phyloP scores from a whole-genome alignment of 2,797 vertebrate species.

The Florisuga fusca region DNA sequence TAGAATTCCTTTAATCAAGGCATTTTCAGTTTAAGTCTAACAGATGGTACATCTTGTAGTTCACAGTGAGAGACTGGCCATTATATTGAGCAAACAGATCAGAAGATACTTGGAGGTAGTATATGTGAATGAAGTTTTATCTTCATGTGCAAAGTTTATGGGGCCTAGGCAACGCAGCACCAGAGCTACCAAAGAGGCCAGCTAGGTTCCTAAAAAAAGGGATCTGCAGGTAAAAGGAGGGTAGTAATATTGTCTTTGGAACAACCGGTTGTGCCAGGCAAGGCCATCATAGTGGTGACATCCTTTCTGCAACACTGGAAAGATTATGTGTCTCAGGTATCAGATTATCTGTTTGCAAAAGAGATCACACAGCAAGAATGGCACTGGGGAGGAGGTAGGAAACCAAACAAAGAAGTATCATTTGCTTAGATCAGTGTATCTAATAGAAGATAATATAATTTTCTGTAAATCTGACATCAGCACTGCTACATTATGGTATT shows the following conservation, averaged over 20 bases:
- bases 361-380: not conserved
- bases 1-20: not conserved
- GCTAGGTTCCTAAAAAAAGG: not conserved
- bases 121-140: not conserved
- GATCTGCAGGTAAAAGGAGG: not conserved
- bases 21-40: not conserved
- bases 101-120: not conserved
- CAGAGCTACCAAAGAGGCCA: not conserved
- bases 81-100: not conserved
- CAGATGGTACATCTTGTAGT: not conserved
- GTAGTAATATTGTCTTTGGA: not conserved
- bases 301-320: not conserved
- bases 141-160: not conserved
- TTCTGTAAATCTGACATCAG: not conserved
- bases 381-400: not conserved
- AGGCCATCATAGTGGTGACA: not conserved
- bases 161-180: not conserved
- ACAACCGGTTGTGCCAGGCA: not conserved
- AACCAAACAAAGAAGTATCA: not conserved
- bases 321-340: not conserved
- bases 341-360: not conserved
- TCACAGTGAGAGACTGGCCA: not conserved
- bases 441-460: not conserved
- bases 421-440: not conserved
- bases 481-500: not conserved